These are phyloP conservation scores for Synergus umbraculus DNA, from an alignment of 2,888 invertebrate species.

Conservation along the genomic window DNA sequence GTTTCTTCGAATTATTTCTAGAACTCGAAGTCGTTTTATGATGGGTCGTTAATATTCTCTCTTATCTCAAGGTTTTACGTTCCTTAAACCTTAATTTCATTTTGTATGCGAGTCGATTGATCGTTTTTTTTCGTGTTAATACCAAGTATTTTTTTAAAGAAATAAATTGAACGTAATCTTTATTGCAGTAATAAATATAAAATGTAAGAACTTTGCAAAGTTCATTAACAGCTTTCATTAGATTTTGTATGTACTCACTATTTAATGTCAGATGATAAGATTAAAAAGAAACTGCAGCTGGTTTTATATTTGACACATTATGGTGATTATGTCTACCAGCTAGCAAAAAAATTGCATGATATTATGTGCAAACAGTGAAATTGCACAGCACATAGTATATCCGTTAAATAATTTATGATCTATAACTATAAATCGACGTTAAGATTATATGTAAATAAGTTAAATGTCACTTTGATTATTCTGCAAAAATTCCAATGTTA, in stretches of 20 bases:
- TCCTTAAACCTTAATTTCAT: background rate
- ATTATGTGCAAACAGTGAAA: too few species aligned
- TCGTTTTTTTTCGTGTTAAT: background rate
- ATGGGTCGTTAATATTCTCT: too few species aligned
- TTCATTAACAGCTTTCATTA: slow-evolving; percentile 20
- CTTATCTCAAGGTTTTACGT: background rate
- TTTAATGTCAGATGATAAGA: background rate
- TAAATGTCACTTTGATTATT: too few species aligned
- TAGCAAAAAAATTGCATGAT: too few species aligned
- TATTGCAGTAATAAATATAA: slow-evolving; percentile 21
- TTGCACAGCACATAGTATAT: too few species aligned
- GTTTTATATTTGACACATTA: background rate
- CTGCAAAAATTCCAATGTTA: too few species aligned
- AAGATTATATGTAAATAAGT: too few species aligned
- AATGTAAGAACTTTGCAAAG: slow-evolving; percentile 16
- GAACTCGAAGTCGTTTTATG: too few species aligned
- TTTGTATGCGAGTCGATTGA: background rate
- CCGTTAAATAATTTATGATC: too few species aligned
- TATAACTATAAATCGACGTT: too few species aligned
- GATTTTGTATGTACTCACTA: background rate
- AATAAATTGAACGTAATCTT: slow-evolving; percentile 15
- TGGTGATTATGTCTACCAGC: background rate
- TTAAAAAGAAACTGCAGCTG: background rate
- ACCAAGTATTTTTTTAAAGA: background rate
- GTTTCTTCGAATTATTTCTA: background rate